Base-by-base conservation (phyloP, 2,888 invertebrate genomes). In the Brachyopa scutellaris region DNA sequence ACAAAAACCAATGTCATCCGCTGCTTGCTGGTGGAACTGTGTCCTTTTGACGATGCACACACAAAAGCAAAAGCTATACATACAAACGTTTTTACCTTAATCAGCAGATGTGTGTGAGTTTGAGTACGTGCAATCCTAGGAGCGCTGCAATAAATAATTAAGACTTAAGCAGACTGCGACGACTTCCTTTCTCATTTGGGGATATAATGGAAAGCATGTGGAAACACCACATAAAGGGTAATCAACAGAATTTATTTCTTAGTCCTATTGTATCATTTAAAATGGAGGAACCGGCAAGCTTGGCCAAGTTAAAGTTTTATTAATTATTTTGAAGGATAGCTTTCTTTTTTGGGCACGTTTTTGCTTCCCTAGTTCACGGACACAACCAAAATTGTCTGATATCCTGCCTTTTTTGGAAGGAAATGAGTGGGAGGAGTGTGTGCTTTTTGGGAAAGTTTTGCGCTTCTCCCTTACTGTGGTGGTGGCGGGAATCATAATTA, bases 11-110 rank as follows among this genome's bases (percentile, higher is more conserved):
- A 21, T 17, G 6, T 49, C 19, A 45, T 59, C 42, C 64, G 31
- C 4, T 53, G 21, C 8, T 29, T 42, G 51, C 61, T 31, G 47
- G 49, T 40, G 51, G 33, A 64, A 66, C 33, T 66, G 57, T 70
- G 66, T 78, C 51, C 64, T 59, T 78, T 53, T 57, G 47, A 64
- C 21, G 55, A 51, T 33, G 38, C 55, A 47, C 62, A 72, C 47
- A n/a, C n/a, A 13, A 19, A 61, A 47, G 42, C 31, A 36, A n/a
- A 17, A 19, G 49, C 15, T 8, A 26, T 31, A 38, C 19, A 31
- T 42, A 26, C 15, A 11, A 19, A 11, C 15, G 26, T 36, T 33
- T 51, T 31, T 29, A 45, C 76, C 61, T 76, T 67, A 59, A 67
- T 77, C 69, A 53, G 36, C 38, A 61, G 61, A 42, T 64, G 26